Base-by-base conservation (phyloP, 92 coral and sea anemone species). In the Porites rus region DNA sequence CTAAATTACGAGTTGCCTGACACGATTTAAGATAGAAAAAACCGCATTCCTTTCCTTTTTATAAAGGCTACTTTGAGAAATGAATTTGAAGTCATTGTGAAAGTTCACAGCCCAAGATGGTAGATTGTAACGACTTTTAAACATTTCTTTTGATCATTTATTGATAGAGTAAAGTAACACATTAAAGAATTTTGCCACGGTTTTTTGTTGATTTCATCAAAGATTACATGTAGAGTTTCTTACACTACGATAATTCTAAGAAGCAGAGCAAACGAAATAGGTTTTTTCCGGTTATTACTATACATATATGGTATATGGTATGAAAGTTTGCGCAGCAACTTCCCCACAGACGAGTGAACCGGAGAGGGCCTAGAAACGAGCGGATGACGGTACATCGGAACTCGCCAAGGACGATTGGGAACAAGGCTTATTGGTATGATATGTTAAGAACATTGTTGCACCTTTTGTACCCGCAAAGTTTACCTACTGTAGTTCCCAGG, bases 131-230 rank as follows among this genome's bases (percentile, higher is more conserved):
- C 61, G 1, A 6, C 38, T 17, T 72, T 58, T 51, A 17, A 50
- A 54, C 22, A 12, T 50, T 75, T 75, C 52, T 14, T 17, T 79
- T 78, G 19, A 43, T 74, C 53, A 74, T 74, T 67, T 67, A 64
- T 79, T 79, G 74, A 79, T 60, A 9, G 46, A 19, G 20, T 13
- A 78, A 50, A 78, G 64, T 20, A 24, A 79, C 46, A 38, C 46
- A 38, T 38, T 68, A 22, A 79, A 66, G 16, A 22, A 25, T 64
- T 5, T 22, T 20, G 2, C 25, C 25, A 24, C 25, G 25, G 67
- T 79, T 67, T 1, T 66, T 66, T 67, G 31, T 62, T 17, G 10
- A 22, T 56, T 56, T 58, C 28, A 76, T n/a, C 12, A 75, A 75
- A 50, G 1, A 24, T 58, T 3, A 6, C 46, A 16, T 14, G 68